Conservation (phyloP, 2,797 vertebrate species). For the Thripadectes ignobilis region DNA sequence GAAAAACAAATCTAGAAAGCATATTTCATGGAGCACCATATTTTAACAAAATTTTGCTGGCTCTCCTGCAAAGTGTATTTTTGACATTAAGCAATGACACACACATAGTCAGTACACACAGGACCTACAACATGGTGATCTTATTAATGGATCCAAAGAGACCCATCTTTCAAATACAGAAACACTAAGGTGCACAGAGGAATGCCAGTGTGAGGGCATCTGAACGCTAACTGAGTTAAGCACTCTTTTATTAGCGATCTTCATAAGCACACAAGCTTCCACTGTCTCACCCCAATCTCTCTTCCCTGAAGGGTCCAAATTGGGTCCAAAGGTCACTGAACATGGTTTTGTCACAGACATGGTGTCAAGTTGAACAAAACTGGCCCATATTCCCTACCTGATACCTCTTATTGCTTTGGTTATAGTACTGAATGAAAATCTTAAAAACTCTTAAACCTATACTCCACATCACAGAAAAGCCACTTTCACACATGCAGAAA, state of each 20-base stretch:
- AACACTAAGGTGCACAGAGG: constrained; percentile 29
- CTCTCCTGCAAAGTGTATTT: constrained; percentile 73
- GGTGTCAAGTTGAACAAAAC: constrained; percentile 71
- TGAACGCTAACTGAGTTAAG: constrained; percentile 87
- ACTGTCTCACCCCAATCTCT: constrained; percentile 5
- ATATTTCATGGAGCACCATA: constrained; percentile 79
- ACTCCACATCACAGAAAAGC: constrained; percentile 52
- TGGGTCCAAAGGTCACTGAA: constrained; percentile 28
- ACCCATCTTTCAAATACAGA: constrained; percentile 37
- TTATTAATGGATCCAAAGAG: constrained; percentile 25
- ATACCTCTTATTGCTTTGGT: constrained; percentile 79
- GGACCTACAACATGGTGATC: constrained; percentile 53
- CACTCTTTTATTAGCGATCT: constrained; percentile 90
- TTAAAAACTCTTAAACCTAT: constrained; percentile 53
- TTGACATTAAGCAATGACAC: constrained; percentile 70
- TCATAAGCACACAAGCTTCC: constrained; percentile 86
- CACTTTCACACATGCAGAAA: constrained; percentile 15
- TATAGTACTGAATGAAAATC: constrained; percentile 71
- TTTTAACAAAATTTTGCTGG: constrained; percentile 72
- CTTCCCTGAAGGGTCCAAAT: background rate
- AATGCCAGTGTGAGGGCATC: constrained; percentile 81
- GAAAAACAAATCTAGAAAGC: constrained; percentile 74
- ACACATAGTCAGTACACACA: constrained; percentile 58
- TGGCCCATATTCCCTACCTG: constrained; percentile 79
- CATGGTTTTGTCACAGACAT: constrained; percentile 17